phyloP scores from a whole-genome alignment of 1,140 invertebrate species.

The Vanessa tameamea region DNA sequence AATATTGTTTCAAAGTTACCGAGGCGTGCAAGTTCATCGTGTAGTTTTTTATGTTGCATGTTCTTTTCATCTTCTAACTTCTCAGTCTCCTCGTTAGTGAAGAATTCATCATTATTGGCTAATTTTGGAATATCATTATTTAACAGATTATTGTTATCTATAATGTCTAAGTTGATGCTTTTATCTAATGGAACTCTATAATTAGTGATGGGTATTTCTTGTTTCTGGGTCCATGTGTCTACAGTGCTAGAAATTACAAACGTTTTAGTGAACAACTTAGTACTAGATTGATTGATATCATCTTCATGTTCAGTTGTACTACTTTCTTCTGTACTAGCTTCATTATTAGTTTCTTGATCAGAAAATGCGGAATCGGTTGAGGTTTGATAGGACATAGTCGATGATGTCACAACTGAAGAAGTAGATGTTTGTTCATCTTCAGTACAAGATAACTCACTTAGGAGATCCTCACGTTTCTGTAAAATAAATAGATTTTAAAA shows the following conservation, averaged over 20 bases:
- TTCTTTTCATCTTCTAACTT: constrained; percentile 68
- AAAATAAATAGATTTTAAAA: constrained; percentile 16
- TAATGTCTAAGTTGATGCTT: constrained; percentile 50
- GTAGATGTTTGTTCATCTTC: constrained; percentile 56
- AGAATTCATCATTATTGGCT: constrained; percentile 47
- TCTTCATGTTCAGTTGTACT: constrained; percentile 56
- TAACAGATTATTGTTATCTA: constrained; percentile 58
- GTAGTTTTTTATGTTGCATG: constrained; percentile 68
- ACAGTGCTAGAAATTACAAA: constrained; percentile 26
- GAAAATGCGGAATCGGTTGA: constrained; percentile 50
- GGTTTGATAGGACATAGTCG: constrained; percentile 45
- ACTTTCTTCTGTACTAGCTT: constrained; percentile 57
- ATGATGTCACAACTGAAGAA: constrained; percentile 34
- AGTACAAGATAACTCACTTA: constrained; percentile 70
- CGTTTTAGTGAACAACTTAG: constrained; percentile 41
- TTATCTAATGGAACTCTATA: constrained; percentile 48
- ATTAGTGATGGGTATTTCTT: constrained; percentile 31
- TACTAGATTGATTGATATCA: constrained; percentile 45
- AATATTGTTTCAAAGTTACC: constrained; percentile 75
- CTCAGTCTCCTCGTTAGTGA: constrained; percentile 51
- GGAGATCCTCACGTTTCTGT: constrained; percentile 76
- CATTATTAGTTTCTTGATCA: constrained; percentile 57
- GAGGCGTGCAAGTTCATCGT: constrained; percentile 65
- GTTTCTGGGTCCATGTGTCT: constrained; percentile 39
- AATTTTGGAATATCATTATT: constrained; percentile 64